These are phyloP conservation scores for Perca flavescens DNA, from an alignment of 2,113 vertebrate species.

Conservation along the genomic window DNA sequence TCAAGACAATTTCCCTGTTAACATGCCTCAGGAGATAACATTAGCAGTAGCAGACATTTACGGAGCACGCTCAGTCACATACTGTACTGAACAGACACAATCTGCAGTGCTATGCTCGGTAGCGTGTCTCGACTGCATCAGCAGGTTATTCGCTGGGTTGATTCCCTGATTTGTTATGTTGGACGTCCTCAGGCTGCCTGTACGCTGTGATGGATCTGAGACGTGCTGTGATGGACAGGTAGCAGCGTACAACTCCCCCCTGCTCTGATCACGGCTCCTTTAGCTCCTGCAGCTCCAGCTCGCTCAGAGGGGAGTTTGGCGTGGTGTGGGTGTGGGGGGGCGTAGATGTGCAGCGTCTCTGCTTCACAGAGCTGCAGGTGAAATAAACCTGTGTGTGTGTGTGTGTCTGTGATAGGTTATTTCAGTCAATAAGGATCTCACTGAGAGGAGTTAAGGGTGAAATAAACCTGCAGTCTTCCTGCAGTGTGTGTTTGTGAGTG, in stretches of 20 bases:
- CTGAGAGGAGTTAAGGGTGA: slow-evolving; percentile 36
- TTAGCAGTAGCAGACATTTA: neutral
- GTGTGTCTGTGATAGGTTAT: slow-evolving; percentile 16
- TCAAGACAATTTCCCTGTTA: neutral
- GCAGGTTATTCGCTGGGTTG: slow-evolving; percentile 29
- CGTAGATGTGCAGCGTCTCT: slow-evolving; percentile 36
- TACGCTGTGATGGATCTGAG: slow-evolving; percentile 57
- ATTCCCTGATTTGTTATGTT: slow-evolving; percentile 61
- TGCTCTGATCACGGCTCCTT: slow-evolving; percentile 35
- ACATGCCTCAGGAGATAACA: neutral
- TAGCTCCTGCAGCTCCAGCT: slow-evolving; percentile 14
- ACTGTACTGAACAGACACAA: slow-evolving; percentile 1
- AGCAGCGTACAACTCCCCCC: slow-evolving; percentile 14
- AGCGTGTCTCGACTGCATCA: slow-evolving; percentile 17
- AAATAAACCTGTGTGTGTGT: slow-evolving; percentile 31
- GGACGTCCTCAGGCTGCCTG: slow-evolving; percentile 47
- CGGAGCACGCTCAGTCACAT: neutral
- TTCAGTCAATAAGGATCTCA: slow-evolving; percentile 36
- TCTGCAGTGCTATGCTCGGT: slow-evolving; percentile 8
- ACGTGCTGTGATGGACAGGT: slow-evolving; percentile 66
- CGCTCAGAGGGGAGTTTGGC: slow-evolving; percentile 5
- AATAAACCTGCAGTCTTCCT: slow-evolving; percentile 32
- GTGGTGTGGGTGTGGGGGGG: neutral
- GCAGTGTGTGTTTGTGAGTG: neutral
- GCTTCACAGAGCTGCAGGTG: slow-evolving; percentile 40